Evolutionary conservation across 1,140 invertebrate genomes (phyloP).

Genomic region (Calliopsis andreniformis): DNA sequence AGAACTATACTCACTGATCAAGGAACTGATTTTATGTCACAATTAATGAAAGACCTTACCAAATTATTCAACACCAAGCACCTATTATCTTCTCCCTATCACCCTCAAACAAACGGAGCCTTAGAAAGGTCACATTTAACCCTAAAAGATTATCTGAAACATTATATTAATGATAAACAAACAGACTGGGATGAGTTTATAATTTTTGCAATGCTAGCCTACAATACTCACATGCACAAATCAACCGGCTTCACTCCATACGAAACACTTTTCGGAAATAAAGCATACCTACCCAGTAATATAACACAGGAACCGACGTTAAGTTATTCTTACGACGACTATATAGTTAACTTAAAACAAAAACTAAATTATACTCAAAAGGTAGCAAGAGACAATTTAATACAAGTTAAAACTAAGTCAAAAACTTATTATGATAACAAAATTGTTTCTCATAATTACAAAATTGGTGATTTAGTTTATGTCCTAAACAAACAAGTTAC

Average conservation of each 20-base stretch:
- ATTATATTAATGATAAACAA: background rate
- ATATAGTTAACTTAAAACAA: background rate
- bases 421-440: background rate
- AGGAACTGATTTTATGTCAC: background rate
- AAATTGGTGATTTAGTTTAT: background rate
- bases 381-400: background rate
- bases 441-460: background rate
- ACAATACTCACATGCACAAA: background rate
- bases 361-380: background rate
- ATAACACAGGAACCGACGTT: background rate
- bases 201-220: background rate
- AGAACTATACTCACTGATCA: background rate
- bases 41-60: background rate
- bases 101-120: background rate
- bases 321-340: background rate
- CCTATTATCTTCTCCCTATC: background rate
- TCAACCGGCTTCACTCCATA: background rate
- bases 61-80: constrained; percentile 3
- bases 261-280: background rate
- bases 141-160: background rate
- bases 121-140: background rate
- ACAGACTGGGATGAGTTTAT: background rate
- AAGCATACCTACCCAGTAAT: background rate
- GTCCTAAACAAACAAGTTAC: background rate
- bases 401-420: background rate